These are phyloP conservation scores for Tetragonisca angustula DNA, from an alignment of 2,888 invertebrate genomes.

Conservation along the genomic window DNA sequence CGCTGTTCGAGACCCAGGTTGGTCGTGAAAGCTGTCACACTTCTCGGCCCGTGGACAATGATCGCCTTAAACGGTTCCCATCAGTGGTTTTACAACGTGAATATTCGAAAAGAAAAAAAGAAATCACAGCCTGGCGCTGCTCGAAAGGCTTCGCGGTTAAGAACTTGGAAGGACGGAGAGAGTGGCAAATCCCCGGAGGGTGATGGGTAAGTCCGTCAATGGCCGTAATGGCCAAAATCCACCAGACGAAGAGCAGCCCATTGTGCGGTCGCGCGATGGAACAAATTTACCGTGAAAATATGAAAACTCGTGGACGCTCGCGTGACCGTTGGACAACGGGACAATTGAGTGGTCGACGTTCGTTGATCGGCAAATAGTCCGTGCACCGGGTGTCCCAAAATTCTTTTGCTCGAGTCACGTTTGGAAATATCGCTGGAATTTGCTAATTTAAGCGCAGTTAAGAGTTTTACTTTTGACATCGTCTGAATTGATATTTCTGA, in stretches of 20 bases:
- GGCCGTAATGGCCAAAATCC: slow-evolving; percentile 72
- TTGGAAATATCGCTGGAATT: no score
- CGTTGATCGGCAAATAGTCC: slow-evolving; percentile 53
- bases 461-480: no score
- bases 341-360: slow-evolving; percentile 48
- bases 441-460: no score
- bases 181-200: slow-evolving; percentile 23
- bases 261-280: slow-evolving; percentile 59
- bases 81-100: slow-evolving; percentile 70
- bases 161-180: slow-evolving; percentile 37
- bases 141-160: slow-evolving; percentile 37
- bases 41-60: slow-evolving; percentile 70
- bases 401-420: no score
- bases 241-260: slow-evolving; percentile 68
- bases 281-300: slow-evolving; percentile 77
- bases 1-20: not conserved
- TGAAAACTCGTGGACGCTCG: slow-evolving; percentile 63
- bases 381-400: slow-evolving; percentile 23
- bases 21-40: slow-evolving; percentile 60
- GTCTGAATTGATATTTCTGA: no score
- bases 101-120: slow-evolving; percentile 67
- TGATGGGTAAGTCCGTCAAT: slow-evolving; percentile 74
- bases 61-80: slow-evolving; percentile 69
- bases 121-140: slow-evolving; percentile 46
- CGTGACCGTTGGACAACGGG: slow-evolving; percentile 43